phyloP scores from a whole-genome alignment of 2,888 invertebrate genomes.

The Auanema freiburgensis region DNA sequence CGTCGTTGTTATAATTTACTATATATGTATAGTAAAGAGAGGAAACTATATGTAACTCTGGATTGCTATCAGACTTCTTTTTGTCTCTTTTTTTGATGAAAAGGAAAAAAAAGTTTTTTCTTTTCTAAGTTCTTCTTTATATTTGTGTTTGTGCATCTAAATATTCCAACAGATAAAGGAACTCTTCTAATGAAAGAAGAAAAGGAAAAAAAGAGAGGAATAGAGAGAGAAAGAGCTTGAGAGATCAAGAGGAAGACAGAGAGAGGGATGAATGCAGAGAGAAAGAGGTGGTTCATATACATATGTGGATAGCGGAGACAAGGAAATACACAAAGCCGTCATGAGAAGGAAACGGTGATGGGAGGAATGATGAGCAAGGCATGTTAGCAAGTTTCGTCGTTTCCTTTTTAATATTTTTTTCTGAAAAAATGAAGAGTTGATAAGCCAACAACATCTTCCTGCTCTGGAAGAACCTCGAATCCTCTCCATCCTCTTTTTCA shows the following conservation, averaged over 20 bases:
- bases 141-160: no score
- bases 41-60: no score
- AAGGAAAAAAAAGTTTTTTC: no score
- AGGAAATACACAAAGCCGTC: neutral
- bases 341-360: neutral
- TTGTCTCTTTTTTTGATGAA: no score
- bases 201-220: neutral
- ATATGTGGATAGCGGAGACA: neutral
- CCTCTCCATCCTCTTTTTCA: no score
- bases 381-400: neutral
- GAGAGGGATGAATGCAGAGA: neutral
- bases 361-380: neutral
- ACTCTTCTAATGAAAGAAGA: no score
- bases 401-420: neutral
- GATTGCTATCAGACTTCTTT: no score
- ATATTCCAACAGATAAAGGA: no score
- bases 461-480: neutral
- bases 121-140: no score
- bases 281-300: no score
- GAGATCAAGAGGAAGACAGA: neutral
- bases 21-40: no score
- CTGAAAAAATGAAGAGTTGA: neutral
- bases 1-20: no score
- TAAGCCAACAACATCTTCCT: slow-evolving; percentile 1
- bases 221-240: neutral